Evolutionary conservation across 2,797 vertebrate genomes (phyloP), one percentile per base, ranked within the genome.

Genomic region (Poecilia picta): DNA sequence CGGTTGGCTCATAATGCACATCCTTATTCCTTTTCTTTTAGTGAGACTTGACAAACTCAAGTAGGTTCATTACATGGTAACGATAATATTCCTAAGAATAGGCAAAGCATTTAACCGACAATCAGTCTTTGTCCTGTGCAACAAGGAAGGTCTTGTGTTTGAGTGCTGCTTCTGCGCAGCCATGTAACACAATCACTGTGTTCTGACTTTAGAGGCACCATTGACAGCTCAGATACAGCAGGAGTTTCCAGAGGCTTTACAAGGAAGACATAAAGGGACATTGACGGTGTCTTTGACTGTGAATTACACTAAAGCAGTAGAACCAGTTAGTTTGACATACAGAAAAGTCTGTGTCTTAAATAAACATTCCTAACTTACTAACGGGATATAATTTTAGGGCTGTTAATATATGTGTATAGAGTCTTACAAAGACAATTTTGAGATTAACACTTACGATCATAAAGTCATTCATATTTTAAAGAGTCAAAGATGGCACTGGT

Each of bases 61-160:
- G 68, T 43, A 71, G 12, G 68, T 47, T 75, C 59, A 64, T 47
- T 46, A 46, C 74, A 62, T 7, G 41, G 20, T 41, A 33, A 12
- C 18, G 11, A 15, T 75, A 59, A 25, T 45, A 18, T 31, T 45
- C 31, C n/a, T 64, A 43, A 16, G 11, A 64, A 64, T 18, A 46
- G 57, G 15, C 41, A 64, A 46, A 33, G 2, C n/a, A 47, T 75
- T 36, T 76, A 51, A 39, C 8, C 28, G 45, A 76, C 62, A 76
- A 77, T 70, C 33, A 31, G 11, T 5, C 66, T 31, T 31, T 77
- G 76, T 77, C 16, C 33, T 11, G 47, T 43, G 33, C 49, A 12
- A 77, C 46, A 77, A 77, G 47, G 46, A 5, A 49, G 33, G 36
- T 28, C 47, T 70, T 77, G 47, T 77, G 13, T 46, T 53, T 28